Conservation (phyloP, 53 echinoderm and acorn worm genomes). For the Paracentrotus lividus region DNA sequence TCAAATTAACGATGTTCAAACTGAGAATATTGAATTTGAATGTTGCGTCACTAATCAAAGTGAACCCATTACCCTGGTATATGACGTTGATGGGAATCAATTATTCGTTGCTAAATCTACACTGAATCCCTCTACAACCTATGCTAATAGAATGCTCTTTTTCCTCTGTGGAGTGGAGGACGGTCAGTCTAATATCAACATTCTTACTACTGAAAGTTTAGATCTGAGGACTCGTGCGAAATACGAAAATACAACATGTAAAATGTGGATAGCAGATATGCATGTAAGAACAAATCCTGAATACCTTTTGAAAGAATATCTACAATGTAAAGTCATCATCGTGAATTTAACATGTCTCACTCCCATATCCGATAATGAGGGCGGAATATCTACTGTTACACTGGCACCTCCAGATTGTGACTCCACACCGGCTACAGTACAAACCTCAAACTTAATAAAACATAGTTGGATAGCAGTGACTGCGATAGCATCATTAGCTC, state of each 20-base stretch:
- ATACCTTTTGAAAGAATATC: not conserved
- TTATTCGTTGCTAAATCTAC: not conserved
- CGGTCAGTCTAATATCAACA: not conserved
- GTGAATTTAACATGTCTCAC: not conserved
- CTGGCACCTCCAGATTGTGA: not conserved
- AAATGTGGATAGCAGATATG: not conserved
- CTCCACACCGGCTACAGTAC: not conserved
- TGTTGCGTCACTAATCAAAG: not conserved
- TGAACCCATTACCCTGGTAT: not conserved
- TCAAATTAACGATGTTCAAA: not conserved
- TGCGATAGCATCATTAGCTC: not conserved
- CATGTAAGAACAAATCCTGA: not conserved
- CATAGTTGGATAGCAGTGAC: conserved; percentile 25
- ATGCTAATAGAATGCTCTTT: not conserved
- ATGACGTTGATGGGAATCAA: not conserved
- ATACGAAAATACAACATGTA: not conserved
- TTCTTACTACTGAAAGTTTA: not conserved
- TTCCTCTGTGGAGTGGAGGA: not conserved
- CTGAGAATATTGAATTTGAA: not conserved
- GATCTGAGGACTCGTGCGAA: not conserved
- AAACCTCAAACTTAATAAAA: not conserved
- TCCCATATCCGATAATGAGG: not conserved
- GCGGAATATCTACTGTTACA: not conserved
- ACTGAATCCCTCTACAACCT: not conserved
- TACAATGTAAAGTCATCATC: not conserved